These are phyloP conservation scores for Dryomyza anilis DNA, from an alignment of 2,888 invertebrate genomes.

Conservation along the genomic window DNA sequence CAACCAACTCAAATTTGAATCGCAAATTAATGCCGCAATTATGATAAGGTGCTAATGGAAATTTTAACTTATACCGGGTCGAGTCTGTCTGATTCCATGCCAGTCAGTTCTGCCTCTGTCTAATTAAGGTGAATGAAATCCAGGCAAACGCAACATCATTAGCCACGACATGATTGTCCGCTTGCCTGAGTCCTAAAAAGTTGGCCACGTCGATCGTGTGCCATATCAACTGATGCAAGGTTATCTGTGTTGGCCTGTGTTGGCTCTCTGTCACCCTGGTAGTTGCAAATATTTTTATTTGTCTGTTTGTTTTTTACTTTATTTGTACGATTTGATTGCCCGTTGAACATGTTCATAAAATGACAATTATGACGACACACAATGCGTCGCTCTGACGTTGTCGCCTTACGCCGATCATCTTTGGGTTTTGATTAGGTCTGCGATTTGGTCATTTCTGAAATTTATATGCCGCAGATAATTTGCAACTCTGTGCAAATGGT, in stretches of 20 bases:
- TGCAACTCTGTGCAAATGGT: slow-evolving; percentile 13
- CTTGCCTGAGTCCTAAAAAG: background rate
- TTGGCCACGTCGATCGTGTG: background rate
- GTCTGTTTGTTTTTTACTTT: background rate
- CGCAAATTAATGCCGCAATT: slow-evolving; percentile 51
- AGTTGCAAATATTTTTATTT: too few species aligned
- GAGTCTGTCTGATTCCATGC: too few species aligned
- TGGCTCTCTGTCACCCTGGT: too few species aligned
- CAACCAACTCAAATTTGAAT: slow-evolving; percentile 32
- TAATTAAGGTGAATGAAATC: slow-evolving; percentile 12
- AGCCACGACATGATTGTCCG: slow-evolving; percentile 4
- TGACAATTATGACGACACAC: slow-evolving; percentile 28
- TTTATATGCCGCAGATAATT: slow-evolving; percentile 26
- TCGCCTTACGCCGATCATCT: background rate
- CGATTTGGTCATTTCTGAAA: slow-evolving; percentile 9
- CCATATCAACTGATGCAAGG: background rate
- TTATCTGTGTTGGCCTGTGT: background rate
- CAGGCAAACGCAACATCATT: slow-evolving; percentile 2
- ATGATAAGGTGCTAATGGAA: slow-evolving; percentile 52
- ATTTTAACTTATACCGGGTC: slow-evolving; percentile 47
- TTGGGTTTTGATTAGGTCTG: background rate
- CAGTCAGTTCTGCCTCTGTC: too few species aligned
- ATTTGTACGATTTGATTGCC: slow-evolving; percentile 13
- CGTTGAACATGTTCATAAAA: slow-evolving; percentile 25
- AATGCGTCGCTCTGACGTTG: background rate